Conservation (phyloP, 2,113 vertebrate species). For the Ceuthmochares aereus region DNA sequence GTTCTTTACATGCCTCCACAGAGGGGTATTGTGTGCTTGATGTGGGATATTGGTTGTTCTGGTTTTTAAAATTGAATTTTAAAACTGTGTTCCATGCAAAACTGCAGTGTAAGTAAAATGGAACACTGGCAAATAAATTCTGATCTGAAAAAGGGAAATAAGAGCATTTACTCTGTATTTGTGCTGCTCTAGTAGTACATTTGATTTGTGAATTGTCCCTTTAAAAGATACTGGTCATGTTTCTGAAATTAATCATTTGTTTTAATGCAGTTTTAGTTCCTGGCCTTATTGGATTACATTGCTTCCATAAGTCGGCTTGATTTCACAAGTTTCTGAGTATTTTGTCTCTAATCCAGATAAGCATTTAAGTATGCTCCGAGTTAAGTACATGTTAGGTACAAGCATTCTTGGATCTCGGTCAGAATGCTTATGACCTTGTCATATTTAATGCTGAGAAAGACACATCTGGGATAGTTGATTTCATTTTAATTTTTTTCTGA, state of each 20-base stretch:
- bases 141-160: neutral
- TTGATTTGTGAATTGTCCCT: neutral
- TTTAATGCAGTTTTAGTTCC: neutral
- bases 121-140: neutral
- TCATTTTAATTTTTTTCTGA: neutral
- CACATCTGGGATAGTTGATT: neutral
- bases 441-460: neutral
- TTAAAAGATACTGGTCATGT: neutral
- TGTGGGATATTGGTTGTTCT: neutral
- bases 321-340: neutral
- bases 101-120: neutral
- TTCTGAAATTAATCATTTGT: neutral
- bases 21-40: neutral
- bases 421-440: constrained; percentile 34
- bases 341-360: neutral
- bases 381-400: neutral
- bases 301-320: neutral
- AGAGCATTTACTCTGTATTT: neutral
- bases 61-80: neutral
- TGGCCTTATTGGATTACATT: neutral
- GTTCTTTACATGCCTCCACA: neutral
- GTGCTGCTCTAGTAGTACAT: neutral
- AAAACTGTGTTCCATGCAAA: neutral
- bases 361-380: neutral
- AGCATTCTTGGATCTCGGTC: neutral